Evolutionary conservation across 35 echinoderm and acorn worm genomes (phyloP), one percentile per base, ranked within the genome.

Genomic region (Stichopus chloronotus): DNA sequence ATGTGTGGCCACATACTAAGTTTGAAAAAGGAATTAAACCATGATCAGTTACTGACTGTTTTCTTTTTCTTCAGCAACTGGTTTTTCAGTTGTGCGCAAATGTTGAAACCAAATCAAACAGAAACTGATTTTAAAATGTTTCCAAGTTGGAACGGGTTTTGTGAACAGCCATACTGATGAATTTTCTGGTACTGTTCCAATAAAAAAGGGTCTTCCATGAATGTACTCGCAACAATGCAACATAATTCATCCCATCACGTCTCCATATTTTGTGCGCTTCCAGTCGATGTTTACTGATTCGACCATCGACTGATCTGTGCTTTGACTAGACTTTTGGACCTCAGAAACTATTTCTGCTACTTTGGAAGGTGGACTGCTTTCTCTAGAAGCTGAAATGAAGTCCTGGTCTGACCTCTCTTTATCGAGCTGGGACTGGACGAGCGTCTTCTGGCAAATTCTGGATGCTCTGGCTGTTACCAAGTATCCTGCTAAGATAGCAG

Each of bases 221-320:
- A 0, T 43, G 30, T 43, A 43, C 30, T 43, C 30, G 30, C 30
- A 43, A 43, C 30, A 43, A 43, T 43, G 1, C 30, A 43, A 43
- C 30, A 43, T 43, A 43, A 43, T 85, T 58, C 82, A 85, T 7
- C 55, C 82, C 30, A 85, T 53, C 14, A 85, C 82, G 58, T 85
- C 82, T 58, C 82, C 82, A 53, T 85, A 85, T 85, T 85, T 85
- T 13, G 82, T 85, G 54, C 7, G n/a, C 10, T 85, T 85, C 82
- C 82, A 85, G 5, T 85, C 58, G 7, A 74, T n/a, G 22, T 74
- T 74, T n/a, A 7, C 69, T 20, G 69, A 74, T 74, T 74, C 69
- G 7, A n/a, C 7, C 19, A 74, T 74, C 17, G 19, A 74, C 69
- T 14, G 12, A 14, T 74, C 69, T 74, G 69, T n/a, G 19, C 5